Conservation (phyloP, 2,113 vertebrate species). For the Peromyscus californicus region DNA sequence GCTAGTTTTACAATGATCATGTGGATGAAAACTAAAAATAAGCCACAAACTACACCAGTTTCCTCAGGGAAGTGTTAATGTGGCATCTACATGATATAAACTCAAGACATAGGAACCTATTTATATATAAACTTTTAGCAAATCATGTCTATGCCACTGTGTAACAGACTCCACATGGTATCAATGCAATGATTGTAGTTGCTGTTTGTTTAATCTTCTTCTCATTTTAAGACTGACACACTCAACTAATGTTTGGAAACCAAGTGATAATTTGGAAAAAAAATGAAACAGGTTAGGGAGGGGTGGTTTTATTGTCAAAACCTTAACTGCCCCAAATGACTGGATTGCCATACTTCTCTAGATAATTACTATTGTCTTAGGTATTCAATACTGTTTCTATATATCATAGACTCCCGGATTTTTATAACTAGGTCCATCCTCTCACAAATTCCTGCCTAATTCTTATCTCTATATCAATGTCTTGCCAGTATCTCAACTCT, state of each 20-base stretch:
- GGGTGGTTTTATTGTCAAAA: background rate
- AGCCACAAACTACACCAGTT: background rate
- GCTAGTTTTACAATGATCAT: background rate
- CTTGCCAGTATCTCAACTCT: background rate
- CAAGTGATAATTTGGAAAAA: background rate
- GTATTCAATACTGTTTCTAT: background rate
- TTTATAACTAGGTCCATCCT: background rate
- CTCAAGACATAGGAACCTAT: background rate
- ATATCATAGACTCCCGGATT: background rate
- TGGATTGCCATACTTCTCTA: background rate
- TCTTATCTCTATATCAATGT: background rate
- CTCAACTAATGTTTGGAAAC: background rate
- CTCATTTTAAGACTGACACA: background rate
- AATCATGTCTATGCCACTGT: background rate
- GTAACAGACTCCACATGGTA: background rate
- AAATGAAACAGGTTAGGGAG: background rate
- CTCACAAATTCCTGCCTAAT: slow-evolving; percentile 3
- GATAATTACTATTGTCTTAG: background rate
- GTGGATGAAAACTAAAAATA: slow-evolving; percentile 36
- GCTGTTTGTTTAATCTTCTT: slow-evolving; percentile 16
- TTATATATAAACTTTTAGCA: slow-evolving; percentile 31
- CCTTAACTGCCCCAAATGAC: background rate
- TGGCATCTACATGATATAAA: background rate
- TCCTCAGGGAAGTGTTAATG: background rate
- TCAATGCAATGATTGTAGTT: background rate